phyloP scores from a whole-genome alignment of 2,113 vertebrate genomes.

The Salvelinus fontinalis region DNA sequence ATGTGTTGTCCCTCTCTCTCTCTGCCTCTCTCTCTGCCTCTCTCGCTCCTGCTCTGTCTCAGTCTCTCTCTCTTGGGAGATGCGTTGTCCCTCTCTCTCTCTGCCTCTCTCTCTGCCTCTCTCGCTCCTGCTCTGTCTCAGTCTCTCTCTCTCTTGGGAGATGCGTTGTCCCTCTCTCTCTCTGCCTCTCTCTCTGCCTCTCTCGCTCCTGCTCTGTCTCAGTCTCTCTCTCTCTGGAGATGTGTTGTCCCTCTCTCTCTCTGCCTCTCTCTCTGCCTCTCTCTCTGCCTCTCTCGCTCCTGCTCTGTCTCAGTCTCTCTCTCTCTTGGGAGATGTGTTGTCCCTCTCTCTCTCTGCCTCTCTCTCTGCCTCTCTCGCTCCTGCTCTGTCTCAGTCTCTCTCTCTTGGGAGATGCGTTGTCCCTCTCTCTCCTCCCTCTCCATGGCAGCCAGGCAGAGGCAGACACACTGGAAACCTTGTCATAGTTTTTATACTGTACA shows the following conservation, averaged over 20 bases:
- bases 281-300: no score
- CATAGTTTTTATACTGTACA: neutral
- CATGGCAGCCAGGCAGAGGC: neutral
- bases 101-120: no score
- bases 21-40: no score
- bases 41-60: slow-evolving; percentile 14
- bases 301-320: no score
- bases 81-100: neutral
- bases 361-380: no score
- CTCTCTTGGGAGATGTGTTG: no score
- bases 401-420: neutral
- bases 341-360: neutral
- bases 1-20: neutral
- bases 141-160: neutral
- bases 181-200: no score
- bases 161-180: neutral
- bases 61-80: neutral
- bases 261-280: no score
- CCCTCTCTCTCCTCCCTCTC: neutral
- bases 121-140: no score
- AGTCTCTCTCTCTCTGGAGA: neutral
- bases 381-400: slow-evolving; percentile 7
- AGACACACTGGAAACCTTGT: neutral
- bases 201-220: slow-evolving; percentile 14
- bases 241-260: neutral